Evolutionary conservation across 2,797 vertebrate genomes (phyloP), one percentile per base, ranked within the genome.

Genomic region (Myotis daubentonii): DNA sequence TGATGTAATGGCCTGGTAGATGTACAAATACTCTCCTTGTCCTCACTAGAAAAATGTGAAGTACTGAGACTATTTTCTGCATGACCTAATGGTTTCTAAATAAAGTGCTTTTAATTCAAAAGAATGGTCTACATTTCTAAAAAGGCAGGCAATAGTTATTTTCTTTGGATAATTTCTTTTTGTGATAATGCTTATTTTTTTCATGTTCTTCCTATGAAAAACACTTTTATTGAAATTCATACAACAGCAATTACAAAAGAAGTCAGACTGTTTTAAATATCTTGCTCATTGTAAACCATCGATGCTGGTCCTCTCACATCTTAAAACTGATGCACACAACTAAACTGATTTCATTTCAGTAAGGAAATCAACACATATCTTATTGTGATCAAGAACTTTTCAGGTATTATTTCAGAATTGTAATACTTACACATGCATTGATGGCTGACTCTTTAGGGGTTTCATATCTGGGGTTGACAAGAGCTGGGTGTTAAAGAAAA

Each of bases 131-230:
- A 66, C 8, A 25, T 74, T 92, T 85, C 17, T 90, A 38, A 84
- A 94, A 92, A 96, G 62, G 41, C 28, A 76, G n/a, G 93, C 51
- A n/a, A 49, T 36, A 72, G 38, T 85, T 90, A 10, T 60, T 60
- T 60, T 80, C 94, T 71, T 94, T 97, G 95, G 92, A 96, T 96
- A 96, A 95, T 94, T 94, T 87, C 92, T 5, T 65, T 88, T 96
- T 95, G 78, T 93, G 93, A 70, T 51, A 8, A 81, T 65, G 82
- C 78, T 76, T 87, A n/a, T 60, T 81, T 75, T 96, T 96, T 76
- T 20, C 38, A 86, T 38, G 76, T 36, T 91, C 25, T 66, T 25
- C 49, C 20, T 82, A 0, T 25, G 70, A 57, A 72, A 89, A 96
- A 78, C 49, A 9, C 60, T 93, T 95, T 86, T 96, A 90, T 93